These are phyloP conservation scores for Didymodactylos carnosus DNA, from an alignment of 2,888 invertebrate genomes.

Conservation along the genomic window DNA sequence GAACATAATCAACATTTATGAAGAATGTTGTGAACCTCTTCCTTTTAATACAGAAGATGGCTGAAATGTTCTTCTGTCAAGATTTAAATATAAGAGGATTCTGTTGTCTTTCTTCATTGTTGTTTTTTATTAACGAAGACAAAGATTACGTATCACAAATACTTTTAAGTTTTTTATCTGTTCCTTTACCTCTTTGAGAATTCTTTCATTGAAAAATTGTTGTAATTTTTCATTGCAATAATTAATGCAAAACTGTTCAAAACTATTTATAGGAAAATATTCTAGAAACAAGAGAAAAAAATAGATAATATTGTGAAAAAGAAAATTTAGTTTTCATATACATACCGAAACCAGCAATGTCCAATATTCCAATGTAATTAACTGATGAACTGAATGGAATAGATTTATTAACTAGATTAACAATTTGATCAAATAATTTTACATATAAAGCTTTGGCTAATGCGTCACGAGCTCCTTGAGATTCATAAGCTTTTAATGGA, in stretches of 20 bases:
- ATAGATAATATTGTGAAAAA: background rate
- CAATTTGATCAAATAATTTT: constrained; percentile 81
- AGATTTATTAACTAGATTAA: constrained; percentile 69
- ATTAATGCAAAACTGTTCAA: constrained; percentile 17
- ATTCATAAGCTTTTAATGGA: constrained; percentile 78
- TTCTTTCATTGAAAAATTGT: constrained; percentile 93
- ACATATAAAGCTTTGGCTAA: constrained; percentile 86
- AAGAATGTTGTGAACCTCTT: too few species aligned
- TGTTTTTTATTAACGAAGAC: too few species aligned
- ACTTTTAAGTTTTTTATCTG: background rate
- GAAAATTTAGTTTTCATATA: background rate
- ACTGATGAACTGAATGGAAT: constrained; percentile 82
- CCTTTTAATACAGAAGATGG: too few species aligned
- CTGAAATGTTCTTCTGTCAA: too few species aligned
- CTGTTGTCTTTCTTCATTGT: too few species aligned
- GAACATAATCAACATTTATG: too few species aligned
- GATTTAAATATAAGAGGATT: too few species aligned
- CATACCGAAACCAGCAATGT: constrained; percentile 74
- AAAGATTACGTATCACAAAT: too few species aligned
- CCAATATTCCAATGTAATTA: constrained; percentile 83
- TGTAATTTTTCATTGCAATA: constrained; percentile 98
- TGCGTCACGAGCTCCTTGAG: constrained; percentile 77
- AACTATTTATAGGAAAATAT: constrained; percentile 2
- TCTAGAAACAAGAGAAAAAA: too few species aligned
- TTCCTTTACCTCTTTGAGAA: constrained; percentile 51